Evolutionary conservation across 2,888 invertebrate species (phyloP).

Genomic region (Gari tellinella): DNA sequence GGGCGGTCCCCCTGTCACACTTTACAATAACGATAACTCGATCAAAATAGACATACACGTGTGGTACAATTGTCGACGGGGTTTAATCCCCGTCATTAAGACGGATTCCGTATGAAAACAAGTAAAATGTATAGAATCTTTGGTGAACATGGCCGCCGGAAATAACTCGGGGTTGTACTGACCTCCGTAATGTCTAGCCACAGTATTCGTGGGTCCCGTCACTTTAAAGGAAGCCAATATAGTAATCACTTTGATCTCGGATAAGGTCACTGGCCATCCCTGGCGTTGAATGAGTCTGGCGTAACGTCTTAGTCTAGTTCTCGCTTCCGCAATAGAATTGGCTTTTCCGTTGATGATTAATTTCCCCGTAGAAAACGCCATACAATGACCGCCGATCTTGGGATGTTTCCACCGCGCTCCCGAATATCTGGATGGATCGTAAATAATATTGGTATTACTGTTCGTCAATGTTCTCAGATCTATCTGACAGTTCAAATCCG

Average conservation of each 20-base stretch:
- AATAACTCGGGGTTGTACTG: too few species aligned
- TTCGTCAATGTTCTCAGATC: background rate
- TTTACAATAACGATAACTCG: too few species aligned
- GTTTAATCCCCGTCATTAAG: too few species aligned
- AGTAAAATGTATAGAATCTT: too few species aligned
- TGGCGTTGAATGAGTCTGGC: conserved; percentile 4
- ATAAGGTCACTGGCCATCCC: conserved; percentile 7
- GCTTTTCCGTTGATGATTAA: conserved; percentile 6
- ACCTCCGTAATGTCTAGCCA: too few species aligned
- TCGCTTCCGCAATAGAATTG: background rate
- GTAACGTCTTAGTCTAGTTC: too few species aligned
- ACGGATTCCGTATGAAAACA: too few species aligned
- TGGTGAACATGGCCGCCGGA: too few species aligned
- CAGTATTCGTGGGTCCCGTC: background rate
- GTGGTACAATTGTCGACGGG: too few species aligned
- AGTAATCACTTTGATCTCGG: background rate
- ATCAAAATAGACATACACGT: too few species aligned
- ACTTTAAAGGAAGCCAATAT: conserved; percentile 18
- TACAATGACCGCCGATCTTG: conserved; percentile 16
- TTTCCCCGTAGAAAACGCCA: conserved; percentile 13
- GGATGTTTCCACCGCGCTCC: too few species aligned
- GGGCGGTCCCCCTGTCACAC: too few species aligned
- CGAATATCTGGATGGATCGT: conserved; percentile 4
- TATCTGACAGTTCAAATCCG: conserved; percentile 6
- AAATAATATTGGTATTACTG: conserved; percentile 6